Percentiles rank a stretch among this genome's conserved stretches.
Evolutionary conservation across 2,888 invertebrate genomes (phyloP).

Genomic region (Toxonevra muliebris): DNA sequence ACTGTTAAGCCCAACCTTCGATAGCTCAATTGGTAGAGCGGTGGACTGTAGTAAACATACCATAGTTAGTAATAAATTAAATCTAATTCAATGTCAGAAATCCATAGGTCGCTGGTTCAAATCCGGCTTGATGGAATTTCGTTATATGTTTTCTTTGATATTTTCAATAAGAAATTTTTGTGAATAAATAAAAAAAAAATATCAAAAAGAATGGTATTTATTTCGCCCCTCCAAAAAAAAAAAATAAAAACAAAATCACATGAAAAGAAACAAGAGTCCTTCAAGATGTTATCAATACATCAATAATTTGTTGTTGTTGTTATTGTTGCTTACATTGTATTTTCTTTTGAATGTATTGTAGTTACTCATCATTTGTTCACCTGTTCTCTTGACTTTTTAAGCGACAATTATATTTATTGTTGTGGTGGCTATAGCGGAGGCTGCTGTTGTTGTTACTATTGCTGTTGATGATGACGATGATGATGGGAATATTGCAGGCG

Average conservation of each 20-base stretch:
- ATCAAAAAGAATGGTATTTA: conserved; percentile 2
- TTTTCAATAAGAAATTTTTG: no score
- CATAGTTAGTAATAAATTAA: background rate
- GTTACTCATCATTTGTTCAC: conserved; percentile 25
- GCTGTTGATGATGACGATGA: no score
- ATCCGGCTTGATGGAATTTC: conserved; percentile 58
- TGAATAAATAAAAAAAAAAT: background rate
- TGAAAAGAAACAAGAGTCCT: conserved; percentile 43
- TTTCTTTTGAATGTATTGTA: conserved; percentile 43
- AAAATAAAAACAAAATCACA: background rate
- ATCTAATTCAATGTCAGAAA: conserved; percentile 29
- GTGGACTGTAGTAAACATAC: conserved; percentile 44
- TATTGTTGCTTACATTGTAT: conserved; percentile 46
- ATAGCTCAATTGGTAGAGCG: conserved; percentile 51
- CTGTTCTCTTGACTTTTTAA: conserved; percentile 46
- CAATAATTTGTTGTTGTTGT: conserved; percentile 32
- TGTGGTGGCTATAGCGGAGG: no score
- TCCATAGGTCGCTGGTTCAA: conserved; percentile 62
- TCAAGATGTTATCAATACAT: conserved; percentile 56
- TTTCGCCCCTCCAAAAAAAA: no score
- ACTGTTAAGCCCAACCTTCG: conserved; percentile 37
- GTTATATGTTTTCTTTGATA: conserved; percentile 5
- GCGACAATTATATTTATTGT: conserved; percentile 46
- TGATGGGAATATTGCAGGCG: no score
- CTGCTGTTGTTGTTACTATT: no score